Percentiles rank a stretch among this genome's conserved stretches.
phyloP scores from a whole-genome alignment of 2,888 invertebrate species.

The Mellilla xanthometata region DNA sequence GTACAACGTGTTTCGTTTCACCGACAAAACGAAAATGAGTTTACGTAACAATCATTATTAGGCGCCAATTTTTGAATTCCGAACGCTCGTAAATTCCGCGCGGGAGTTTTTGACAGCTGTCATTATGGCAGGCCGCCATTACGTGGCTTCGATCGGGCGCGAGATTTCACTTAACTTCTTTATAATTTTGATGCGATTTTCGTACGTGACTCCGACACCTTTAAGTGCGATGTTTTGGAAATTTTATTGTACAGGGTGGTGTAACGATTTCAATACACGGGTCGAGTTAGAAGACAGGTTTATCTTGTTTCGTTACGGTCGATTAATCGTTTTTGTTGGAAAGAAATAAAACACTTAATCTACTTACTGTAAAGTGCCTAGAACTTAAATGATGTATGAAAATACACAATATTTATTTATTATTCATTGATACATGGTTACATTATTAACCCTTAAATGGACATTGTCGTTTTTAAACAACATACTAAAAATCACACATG shows the following conservation, averaged over 20 bases:
- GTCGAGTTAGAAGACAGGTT: no score
- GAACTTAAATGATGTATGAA: no score
- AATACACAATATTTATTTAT: no score
- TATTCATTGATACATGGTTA: no score
- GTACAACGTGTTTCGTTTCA: conserved; percentile 8
- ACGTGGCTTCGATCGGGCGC: conserved; percentile 41
- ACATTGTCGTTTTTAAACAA: no score
- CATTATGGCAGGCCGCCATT: conserved; percentile 56
- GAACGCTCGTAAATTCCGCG: conserved; percentile 47
- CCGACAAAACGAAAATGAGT: conserved; percentile 11
- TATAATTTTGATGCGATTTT: conserved; percentile 76
- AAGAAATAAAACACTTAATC: no score
- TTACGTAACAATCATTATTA: conserved; percentile 33
- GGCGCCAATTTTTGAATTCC: conserved; percentile 33
- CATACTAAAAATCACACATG: no score
- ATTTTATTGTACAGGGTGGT: conserved; percentile 42
- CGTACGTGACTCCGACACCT: conserved; percentile 74
- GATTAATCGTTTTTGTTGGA: no score
- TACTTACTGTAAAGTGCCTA: no score
- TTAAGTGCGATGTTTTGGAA: conserved; percentile 40
- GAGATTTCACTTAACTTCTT: conserved; percentile 70
- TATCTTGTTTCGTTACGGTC: no score
- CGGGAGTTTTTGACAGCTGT: conserved; percentile 43
- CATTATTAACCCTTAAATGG: no score
- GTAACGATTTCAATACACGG: no score